Conservation (phyloP, 2,797 vertebrate species). For the Falco peregrinus region DNA sequence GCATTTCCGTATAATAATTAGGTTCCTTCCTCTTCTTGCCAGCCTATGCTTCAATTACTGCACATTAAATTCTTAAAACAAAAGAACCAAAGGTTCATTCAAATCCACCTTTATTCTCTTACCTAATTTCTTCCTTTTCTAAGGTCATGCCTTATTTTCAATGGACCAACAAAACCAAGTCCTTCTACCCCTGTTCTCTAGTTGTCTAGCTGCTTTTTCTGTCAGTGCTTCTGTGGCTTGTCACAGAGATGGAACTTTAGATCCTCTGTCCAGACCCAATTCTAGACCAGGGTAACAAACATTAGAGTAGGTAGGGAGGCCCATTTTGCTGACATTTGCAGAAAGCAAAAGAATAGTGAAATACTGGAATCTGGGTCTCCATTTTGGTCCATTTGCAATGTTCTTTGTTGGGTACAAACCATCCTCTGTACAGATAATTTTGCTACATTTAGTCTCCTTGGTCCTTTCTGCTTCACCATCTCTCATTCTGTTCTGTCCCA, state of each 20-base stretch:
- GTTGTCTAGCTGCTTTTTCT: background rate
- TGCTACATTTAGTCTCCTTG: background rate
- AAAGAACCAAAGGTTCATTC: background rate
- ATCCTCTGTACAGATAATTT: background rate
- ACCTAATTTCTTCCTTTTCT: background rate
- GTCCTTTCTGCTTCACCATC: background rate
- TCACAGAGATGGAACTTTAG: background rate
- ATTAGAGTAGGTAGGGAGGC: background rate
- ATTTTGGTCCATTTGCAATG: background rate
- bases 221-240: background rate
- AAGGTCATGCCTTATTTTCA: background rate
- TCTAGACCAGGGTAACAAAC: background rate
- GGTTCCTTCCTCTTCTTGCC: background rate
- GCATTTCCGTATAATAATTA: background rate
- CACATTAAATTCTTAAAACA: background rate
- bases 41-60: background rate
- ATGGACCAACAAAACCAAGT: background rate
- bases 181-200: background rate
- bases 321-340: background rate
- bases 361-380: background rate
- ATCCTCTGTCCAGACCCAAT: background rate
- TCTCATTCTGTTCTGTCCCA: background rate
- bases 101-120: background rate
- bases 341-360: background rate
- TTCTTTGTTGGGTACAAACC: background rate